A percentile compares a stretch with the other conserved stretches of the same genome.
Evolutionary conservation across 2,113 vertebrate genomes (phyloP).

Genomic region (Psephotus haematonotus): DNA sequence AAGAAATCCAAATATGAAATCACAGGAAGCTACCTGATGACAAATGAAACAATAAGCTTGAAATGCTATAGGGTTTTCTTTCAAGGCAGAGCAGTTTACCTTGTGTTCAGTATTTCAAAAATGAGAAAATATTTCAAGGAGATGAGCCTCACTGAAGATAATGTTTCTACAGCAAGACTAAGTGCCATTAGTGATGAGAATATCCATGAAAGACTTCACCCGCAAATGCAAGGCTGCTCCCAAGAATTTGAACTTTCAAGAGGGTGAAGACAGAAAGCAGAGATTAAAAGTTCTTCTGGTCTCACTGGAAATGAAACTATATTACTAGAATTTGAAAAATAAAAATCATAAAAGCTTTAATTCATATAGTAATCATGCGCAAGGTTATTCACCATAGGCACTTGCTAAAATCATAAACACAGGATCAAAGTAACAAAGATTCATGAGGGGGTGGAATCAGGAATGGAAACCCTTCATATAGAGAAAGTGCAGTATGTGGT

Average conservation of each 20-base stretch:
- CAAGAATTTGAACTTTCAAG: background rate
- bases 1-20: background rate
- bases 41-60: constrained; percentile 1
- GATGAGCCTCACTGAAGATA: background rate
- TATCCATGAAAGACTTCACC: background rate
- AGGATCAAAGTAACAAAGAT: background rate
- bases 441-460: background rate
- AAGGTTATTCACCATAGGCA: background rate
- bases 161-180: background rate
- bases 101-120: background rate
- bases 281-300: background rate
- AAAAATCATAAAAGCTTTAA: background rate
- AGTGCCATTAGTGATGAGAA: background rate
- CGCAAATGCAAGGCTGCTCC: background rate
- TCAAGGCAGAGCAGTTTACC: background rate
- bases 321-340: background rate
- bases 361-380: background rate
- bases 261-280: background rate
- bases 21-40: background rate
- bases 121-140: constrained; percentile 23
- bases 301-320: background rate
- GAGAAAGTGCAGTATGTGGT: background rate
- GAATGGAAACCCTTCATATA: background rate
- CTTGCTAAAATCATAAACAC: background rate
- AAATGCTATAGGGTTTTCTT: background rate